phyloP scores from a whole-genome alignment of 2,888 invertebrate species.

The Ectobius pallidus region DNA sequence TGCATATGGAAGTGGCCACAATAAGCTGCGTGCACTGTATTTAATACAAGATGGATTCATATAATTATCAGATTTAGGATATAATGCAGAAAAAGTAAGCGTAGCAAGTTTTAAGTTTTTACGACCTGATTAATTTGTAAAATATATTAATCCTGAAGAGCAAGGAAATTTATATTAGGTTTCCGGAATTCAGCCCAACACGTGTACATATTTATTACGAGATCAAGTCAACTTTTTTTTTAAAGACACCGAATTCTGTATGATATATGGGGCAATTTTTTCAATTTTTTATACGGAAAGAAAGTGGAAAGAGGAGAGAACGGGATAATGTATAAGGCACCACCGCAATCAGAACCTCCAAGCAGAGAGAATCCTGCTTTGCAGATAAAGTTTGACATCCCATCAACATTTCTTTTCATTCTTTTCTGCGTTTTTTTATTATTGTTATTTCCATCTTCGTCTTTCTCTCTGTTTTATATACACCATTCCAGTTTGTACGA shows the following conservation, averaged over 20 bases:
- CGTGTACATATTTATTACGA: slow-evolving; percentile 14
- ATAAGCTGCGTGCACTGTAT: too few species aligned
- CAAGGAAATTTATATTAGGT: too few species aligned
- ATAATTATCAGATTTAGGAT: too few species aligned
- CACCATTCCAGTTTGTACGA: slow-evolving; percentile 27
- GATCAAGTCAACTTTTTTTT: neutral
- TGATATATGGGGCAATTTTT: slow-evolving; percentile 24
- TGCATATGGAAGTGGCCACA: too few species aligned
- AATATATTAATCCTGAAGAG: too few species aligned
- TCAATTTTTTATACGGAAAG: slow-evolving; percentile 9
- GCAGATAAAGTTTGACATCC: slow-evolving; percentile 31
- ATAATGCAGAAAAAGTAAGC: too few species aligned
- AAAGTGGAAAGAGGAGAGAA: neutral
- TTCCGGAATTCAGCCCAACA: neutral
- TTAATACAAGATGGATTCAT: too few species aligned
- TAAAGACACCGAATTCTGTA: slow-evolving; percentile 13
- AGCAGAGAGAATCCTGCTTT: slow-evolving; percentile 23
- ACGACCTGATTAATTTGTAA: too few species aligned
- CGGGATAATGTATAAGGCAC: slow-evolving; percentile 18
- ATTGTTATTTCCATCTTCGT: neutral
- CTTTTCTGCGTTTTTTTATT: neutral
- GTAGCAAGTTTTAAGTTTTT: too few species aligned
- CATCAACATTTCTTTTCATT: slow-evolving; percentile 28
- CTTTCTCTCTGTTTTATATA: neutral
- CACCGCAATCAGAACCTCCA: slow-evolving; percentile 20